Conservation (phyloP, 2,113 vertebrate genomes). For the Trichomycterus rosablanca region DNA sequence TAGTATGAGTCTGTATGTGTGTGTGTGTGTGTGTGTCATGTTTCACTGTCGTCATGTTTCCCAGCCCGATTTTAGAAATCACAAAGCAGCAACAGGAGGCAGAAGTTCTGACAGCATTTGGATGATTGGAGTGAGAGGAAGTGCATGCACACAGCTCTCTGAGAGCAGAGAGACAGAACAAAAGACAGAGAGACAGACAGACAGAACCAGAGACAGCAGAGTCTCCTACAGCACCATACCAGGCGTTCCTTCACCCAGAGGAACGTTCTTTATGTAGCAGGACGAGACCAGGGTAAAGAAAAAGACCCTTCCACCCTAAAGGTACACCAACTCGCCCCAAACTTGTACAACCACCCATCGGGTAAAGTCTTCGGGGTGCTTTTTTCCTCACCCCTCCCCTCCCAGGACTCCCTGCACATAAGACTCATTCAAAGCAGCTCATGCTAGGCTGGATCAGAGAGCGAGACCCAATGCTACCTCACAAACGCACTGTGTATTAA, state of each 20-base stretch:
- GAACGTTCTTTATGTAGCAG: slow-evolving; percentile 75
- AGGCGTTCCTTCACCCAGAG: slow-evolving; percentile 69
- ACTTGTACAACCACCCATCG: not conserved
- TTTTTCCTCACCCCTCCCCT: slow-evolving; percentile 3
- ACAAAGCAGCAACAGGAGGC: slow-evolving; percentile 85
- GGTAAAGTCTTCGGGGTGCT: not conserved
- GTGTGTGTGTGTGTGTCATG: slow-evolving; percentile 19
- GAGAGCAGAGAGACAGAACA: slow-evolving; percentile 46
- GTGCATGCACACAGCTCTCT: slow-evolving; percentile 61
- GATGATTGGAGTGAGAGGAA: slow-evolving; percentile 79
- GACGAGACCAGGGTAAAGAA: slow-evolving; percentile 66
- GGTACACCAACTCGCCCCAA: slow-evolving; percentile 2
- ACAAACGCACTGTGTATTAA: too few species aligned
- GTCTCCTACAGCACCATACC: slow-evolving; percentile 77
- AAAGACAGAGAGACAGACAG: not conserved
- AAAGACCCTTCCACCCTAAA: not conserved
- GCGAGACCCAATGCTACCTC: slow-evolving; percentile 48
- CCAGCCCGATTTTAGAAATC: slow-evolving; percentile 71
- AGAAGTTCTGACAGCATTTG: slow-evolving; percentile 71
- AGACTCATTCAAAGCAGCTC: slow-evolving; percentile 85
- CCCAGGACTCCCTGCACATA: slow-evolving; percentile 77
- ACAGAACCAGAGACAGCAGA: slow-evolving; percentile 55
- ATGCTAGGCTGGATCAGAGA: slow-evolving; percentile 53
- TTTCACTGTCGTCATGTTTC: slow-evolving; percentile 20
- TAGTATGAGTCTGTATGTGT: slow-evolving; percentile 8